Base-by-base conservation (phyloP, 2,888 invertebrate genomes). In the Dryocosmus kuriphilus region DNA sequence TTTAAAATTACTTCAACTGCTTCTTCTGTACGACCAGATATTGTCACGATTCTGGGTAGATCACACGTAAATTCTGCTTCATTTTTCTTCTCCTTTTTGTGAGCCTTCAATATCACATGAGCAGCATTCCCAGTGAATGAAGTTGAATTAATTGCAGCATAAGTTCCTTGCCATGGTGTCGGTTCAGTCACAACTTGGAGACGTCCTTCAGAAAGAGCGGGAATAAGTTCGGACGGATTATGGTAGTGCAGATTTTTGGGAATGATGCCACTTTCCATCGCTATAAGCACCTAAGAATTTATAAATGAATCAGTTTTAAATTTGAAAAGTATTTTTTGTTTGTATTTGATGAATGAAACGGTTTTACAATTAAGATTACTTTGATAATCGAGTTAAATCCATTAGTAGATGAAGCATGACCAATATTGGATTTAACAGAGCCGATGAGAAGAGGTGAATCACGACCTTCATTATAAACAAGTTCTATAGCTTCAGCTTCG, bases 21-120 rank as follows among this genome's bases (percentile, higher is more conserved):
- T 75, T 96, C 94, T 87, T 96, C 94, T 0, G 96, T 97, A 76
- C 98, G 94, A 0, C 97, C 97, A 67, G 96, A 95, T 79, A 94
- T 94, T 75, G 94, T 94, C 8, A 96, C 93, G 74, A 98, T 91
- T 74, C 96, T 93, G 0, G 96, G 96, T 0, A 95, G 87, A 81
- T 94, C 92, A 84, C 96, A 95, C 0, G 88, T 85, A 0, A 95
- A 94, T 24, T 93, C 85, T 22, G 93, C 94, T 1, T 92, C 91
- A 88, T 95, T 95, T 0, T 61, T 63, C 60, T 83, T 83, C 9
- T 60, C 16, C 75, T 81, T 85, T 1, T 46, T 14, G 67, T 77
- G 77, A 2, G 78, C 38, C 46, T 83, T 82, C n/a, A 85, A 55
- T 11, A 84, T 75, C 32, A 84, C 11, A n/a, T 84, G 84, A 14